A percentile compares a stretch with the other conserved stretches of the same genome.
These are phyloP conservation scores for Hyles vespertilio DNA, from an alignment of 1,140 invertebrate species.

Conservation along the genomic window DNA sequence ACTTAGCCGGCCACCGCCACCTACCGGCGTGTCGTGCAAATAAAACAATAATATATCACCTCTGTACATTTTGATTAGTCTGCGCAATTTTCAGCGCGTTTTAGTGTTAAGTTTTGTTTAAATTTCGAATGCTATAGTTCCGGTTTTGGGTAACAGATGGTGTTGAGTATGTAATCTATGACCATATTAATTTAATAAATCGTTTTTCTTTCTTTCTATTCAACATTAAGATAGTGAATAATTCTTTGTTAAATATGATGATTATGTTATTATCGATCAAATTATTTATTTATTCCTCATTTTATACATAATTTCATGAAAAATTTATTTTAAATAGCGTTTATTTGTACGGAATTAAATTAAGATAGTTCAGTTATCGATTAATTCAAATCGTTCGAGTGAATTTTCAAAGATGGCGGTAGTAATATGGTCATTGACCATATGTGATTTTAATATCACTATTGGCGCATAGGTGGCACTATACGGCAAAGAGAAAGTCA, in stretches of 20 bases:
- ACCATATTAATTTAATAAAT: conserved; percentile 26
- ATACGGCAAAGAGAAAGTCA: too few species aligned
- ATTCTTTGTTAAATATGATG: too few species aligned
- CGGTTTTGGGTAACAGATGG: neutral
- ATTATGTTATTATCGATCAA: too few species aligned
- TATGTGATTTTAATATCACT: neutral
- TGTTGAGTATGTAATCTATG: conserved; percentile 22
- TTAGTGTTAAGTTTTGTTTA: too few species aligned
- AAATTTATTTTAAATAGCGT: too few species aligned
- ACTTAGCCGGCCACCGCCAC: conserved; percentile 61
- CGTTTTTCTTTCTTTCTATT: too few species aligned
- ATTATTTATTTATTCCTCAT: too few species aligned
- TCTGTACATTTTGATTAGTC: conserved; percentile 33
- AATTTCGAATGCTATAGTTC: neutral
- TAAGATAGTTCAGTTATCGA: conserved; percentile 10
- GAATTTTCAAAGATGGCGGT: conserved; percentile 24
- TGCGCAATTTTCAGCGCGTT: conserved; percentile 21
- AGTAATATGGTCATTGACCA: conserved; percentile 37
- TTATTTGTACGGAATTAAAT: too few species aligned
- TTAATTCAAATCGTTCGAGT: conserved; percentile 4
- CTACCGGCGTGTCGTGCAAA: conserved; percentile 52
- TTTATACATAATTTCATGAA: too few species aligned
- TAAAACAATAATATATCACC: conserved; percentile 40
- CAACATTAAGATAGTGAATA: too few species aligned
- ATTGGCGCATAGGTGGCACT: too few species aligned